phyloP scores from a whole-genome alignment of 1,140 invertebrate species.

The Lerema accius region DNA sequence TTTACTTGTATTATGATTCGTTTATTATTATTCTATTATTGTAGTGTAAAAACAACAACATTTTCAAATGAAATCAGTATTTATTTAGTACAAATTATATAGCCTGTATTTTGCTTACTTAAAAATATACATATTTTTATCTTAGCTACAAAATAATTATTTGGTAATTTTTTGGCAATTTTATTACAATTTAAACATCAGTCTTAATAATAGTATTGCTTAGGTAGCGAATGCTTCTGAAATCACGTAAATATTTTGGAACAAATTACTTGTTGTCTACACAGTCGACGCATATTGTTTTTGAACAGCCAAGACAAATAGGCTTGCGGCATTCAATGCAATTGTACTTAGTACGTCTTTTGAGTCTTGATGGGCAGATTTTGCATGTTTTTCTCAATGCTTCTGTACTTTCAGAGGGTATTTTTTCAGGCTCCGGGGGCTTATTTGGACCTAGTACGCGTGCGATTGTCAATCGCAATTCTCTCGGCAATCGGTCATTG shows the following conservation, averaged over 20 bases:
- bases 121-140: slow-evolving; percentile 23
- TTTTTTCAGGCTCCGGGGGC: slow-evolving; percentile 33
- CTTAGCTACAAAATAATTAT: slow-evolving; percentile 20
- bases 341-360: slow-evolving; percentile 37
- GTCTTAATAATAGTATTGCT: slow-evolving; percentile 24
- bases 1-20: slow-evolving; percentile 27
- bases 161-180: background rate
- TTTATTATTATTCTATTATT: slow-evolving; percentile 7
- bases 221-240: slow-evolving; percentile 16
- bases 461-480: slow-evolving; percentile 35
- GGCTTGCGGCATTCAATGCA: slow-evolving; percentile 36
- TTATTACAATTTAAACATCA: background rate
- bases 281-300: slow-evolving; percentile 34
- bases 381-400: slow-evolving; percentile 32
- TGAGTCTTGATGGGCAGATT: slow-evolving; percentile 36
- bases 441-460: slow-evolving; percentile 35
- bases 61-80: slow-evolving; percentile 34
- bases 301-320: slow-evolving; percentile 34
- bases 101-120: slow-evolving; percentile 25
- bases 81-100: slow-evolving; percentile 31
- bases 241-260: slow-evolving; percentile 34
- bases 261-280: slow-evolving; percentile 24
- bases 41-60: slow-evolving; percentile 32
- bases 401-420: slow-evolving; percentile 19
- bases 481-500: slow-evolving; percentile 33